phyloP scores from a whole-genome alignment of 2,113 vertebrate species.

The Eupsittula cactorum region DNA sequence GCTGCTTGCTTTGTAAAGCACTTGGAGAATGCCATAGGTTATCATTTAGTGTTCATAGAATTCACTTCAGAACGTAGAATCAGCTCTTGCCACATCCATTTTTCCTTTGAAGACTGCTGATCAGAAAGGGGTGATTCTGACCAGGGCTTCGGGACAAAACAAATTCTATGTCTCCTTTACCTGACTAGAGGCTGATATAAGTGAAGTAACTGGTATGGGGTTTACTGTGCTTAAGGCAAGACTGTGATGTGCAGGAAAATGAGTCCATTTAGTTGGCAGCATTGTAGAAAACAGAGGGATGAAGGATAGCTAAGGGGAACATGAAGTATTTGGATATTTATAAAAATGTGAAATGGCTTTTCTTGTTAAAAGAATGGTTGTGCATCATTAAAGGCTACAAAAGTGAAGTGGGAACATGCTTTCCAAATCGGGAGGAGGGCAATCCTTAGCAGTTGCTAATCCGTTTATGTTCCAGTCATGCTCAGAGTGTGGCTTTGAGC shows the following conservation, averaged over 20 bases:
- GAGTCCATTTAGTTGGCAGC: neutral
- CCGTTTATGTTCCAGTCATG: constrained; percentile 42
- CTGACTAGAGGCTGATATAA: neutral
- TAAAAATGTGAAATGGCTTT: constrained; percentile 26
- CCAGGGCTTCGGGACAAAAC: neutral
- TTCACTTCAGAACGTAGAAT: neutral
- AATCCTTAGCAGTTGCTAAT: constrained; percentile 26
- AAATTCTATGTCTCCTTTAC: neutral
- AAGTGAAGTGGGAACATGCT: neutral
- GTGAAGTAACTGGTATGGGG: neutral
- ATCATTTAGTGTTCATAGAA: neutral
- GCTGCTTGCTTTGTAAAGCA: neutral
- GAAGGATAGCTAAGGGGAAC: neutral
- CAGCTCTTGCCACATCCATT: neutral
- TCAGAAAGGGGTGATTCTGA: neutral
- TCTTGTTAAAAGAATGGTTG: neutral
- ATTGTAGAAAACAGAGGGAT: neutral
- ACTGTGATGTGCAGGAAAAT: neutral
- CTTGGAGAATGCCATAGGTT: neutral
- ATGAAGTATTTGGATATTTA: neutral
- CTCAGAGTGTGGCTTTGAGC: constrained; percentile 24
- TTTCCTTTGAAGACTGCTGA: neutral
- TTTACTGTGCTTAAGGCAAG: neutral
- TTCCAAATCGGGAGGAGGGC: constrained; percentile 25
- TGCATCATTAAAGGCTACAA: neutral